Conservation (phyloP, 2,888 invertebrate species). For the Melinaea menophilus region DNA sequence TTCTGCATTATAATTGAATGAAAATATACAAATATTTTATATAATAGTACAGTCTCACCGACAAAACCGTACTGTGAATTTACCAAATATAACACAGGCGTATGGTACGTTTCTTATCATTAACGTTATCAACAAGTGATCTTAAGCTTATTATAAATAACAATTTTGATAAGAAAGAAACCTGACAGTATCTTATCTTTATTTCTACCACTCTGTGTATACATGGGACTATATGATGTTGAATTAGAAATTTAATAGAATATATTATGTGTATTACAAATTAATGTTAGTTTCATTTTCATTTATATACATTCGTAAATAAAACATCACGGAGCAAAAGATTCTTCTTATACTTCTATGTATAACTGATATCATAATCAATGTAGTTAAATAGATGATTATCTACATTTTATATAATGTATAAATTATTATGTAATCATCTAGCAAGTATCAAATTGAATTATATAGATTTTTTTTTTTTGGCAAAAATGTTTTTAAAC, state of each 20-base stretch:
- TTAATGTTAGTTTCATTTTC: neutral
- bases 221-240: slow-evolving; percentile 30
- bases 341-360: too few relatives aligned
- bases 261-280: neutral
- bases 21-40: slow-evolving; percentile 37
- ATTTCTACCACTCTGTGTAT: slow-evolving; percentile 51
- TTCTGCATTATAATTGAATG: slow-evolving; percentile 55
- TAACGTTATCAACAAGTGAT: slow-evolving; percentile 65
- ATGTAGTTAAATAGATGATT: too few relatives aligned
- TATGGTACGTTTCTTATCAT: slow-evolving; percentile 59
- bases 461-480: too few relatives aligned
- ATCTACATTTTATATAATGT: too few relatives aligned
- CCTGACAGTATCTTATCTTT: slow-evolving; percentile 65
- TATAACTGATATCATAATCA: too few relatives aligned
- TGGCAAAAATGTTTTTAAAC: too few relatives aligned
- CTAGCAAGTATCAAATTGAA: too few relatives aligned
- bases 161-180: slow-evolving; percentile 63
- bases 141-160: slow-evolving; percentile 71
- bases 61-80: slow-evolving; percentile 54
- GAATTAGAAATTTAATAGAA: slow-evolving; percentile 14
- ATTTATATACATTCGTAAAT: neutral
- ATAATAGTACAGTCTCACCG: slow-evolving; percentile 49
- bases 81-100: slow-evolving; percentile 50
- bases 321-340: neutral
- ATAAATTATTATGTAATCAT: too few relatives aligned